Evolutionary conservation across 2,113 vertebrate species (phyloP).

Genomic region (Myiopsitta monachus): DNA sequence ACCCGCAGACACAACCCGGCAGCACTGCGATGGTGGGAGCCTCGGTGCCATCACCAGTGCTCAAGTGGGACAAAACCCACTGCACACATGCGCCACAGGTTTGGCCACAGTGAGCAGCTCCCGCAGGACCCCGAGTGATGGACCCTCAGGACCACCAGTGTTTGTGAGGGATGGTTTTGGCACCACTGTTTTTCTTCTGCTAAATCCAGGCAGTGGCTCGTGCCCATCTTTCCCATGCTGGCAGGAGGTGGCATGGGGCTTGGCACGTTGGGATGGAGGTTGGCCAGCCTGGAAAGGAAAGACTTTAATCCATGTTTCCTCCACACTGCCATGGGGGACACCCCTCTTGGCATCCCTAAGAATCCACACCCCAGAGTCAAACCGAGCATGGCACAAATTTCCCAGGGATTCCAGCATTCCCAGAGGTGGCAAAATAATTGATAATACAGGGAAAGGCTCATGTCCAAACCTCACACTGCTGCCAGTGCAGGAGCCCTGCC

Average conservation of each 20-base stretch:
- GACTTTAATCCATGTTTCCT: not conserved
- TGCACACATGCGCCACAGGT: rapidly evolving
- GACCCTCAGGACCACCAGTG: not conserved
- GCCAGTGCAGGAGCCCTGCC: not conserved
- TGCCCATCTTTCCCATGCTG: not conserved
- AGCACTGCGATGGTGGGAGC: rapidly evolving
- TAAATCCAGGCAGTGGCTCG: not conserved
- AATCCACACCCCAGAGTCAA: not conserved
- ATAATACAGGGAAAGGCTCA: not conserved
- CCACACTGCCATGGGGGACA: not conserved
- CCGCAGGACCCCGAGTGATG: rapidly evolving
- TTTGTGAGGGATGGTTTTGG: not conserved
- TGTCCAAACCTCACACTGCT: rapidly evolving
- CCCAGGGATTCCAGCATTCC: not conserved
- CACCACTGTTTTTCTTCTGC: not conserved
- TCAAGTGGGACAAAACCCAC: not conserved
- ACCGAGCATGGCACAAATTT: not conserved
- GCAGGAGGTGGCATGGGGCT: not conserved
- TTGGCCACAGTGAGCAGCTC: not conserved
- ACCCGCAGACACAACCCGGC: rapidly evolving
- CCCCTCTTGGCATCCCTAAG: not conserved
- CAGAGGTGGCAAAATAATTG: not conserved
- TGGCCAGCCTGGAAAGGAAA: not conserved
- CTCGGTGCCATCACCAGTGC: not conserved
- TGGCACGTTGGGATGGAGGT: not conserved